Conservation (phyloP, 2,888 invertebrate species). For the Pimpla rufipes region DNA sequence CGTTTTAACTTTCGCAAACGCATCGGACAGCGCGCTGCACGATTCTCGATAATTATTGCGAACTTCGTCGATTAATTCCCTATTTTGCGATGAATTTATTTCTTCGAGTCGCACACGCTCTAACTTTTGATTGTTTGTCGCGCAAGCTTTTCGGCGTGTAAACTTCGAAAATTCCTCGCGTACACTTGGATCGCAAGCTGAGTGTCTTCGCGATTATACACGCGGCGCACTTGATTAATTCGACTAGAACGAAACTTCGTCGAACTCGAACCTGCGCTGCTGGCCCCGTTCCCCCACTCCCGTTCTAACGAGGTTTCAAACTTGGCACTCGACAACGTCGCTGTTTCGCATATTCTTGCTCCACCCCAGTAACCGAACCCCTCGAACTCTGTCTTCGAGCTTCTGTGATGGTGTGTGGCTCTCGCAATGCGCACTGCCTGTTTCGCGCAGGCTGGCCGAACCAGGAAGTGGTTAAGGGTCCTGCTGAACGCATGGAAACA, state of each 20-base stretch:
- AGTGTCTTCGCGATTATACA: slow-evolving; percentile 50
- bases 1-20: background rate
- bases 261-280: slow-evolving; percentile 1
- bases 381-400: slow-evolving; percentile 48
- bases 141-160: slow-evolving; percentile 3
- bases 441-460: slow-evolving; percentile 5
- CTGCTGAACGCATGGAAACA: background rate
- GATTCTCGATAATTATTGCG: background rate
- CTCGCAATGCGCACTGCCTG: slow-evolving; percentile 16
- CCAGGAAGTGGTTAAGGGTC: background rate
- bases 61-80: background rate
- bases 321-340: slow-evolving; percentile 69
- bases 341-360: slow-evolving; percentile 55
- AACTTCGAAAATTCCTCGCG: slow-evolving; percentile 13
- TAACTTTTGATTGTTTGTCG: slow-evolving; percentile 23
- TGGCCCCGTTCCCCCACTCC: slow-evolving; percentile 1
- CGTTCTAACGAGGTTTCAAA: slow-evolving; percentile 70
- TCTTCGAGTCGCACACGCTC: background rate
- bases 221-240: slow-evolving; percentile 59
- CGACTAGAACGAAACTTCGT: slow-evolving; percentile 45
- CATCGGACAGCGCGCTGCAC: background rate
- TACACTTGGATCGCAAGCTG: slow-evolving; percentile 10
- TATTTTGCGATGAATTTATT: background rate
- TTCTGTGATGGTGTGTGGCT: slow-evolving; percentile 30
- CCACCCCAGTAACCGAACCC: slow-evolving; percentile 32